Conservation (phyloP, 2,888 invertebrate species). For the Tetramorium bicarinatum region DNA sequence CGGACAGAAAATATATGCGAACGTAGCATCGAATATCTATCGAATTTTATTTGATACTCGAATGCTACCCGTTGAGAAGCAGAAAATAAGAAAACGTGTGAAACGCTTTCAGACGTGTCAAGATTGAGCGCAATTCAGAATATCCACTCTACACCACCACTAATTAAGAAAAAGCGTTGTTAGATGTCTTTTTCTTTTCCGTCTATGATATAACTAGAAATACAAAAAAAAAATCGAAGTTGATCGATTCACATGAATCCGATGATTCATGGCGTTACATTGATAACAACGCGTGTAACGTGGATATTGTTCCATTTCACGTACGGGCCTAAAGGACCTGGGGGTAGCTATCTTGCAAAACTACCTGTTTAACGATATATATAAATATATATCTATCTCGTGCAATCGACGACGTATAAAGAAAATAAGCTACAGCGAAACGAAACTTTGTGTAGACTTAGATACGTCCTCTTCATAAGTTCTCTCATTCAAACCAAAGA, state of each 20-base stretch:
- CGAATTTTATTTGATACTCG: constrained; percentile 63
- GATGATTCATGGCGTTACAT: background rate
- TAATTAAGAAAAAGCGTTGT: constrained; percentile 19
- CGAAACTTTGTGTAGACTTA: constrained; percentile 40
- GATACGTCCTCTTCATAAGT: constrained; percentile 34
- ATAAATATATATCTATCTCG: constrained; percentile 21
- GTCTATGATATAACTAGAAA: constrained; percentile 28
- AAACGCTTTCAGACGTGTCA: background rate
- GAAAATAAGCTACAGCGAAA: constrained; percentile 33
- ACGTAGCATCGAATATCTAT: constrained; percentile 63
- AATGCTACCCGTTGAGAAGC: constrained; percentile 11
- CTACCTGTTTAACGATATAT: constrained; percentile 10
- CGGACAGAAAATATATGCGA: constrained; percentile 60
- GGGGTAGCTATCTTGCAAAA: constrained; percentile 3
- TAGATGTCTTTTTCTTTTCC: constrained; percentile 8
- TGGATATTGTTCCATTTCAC: constrained; percentile 7
- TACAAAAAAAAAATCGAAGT: background rate
- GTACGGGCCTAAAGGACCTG: constrained; percentile 36
- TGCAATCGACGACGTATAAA: constrained; percentile 19
- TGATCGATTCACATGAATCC: background rate
- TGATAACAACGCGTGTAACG: background rate
- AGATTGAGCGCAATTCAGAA: background rate
- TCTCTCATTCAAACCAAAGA: constrained; percentile 74
- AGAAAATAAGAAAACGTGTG: background rate
- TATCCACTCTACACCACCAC: background rate